These are phyloP conservation scores for Amiota minor DNA, from an alignment of 2,888 invertebrate genomes.

Conservation along the genomic window DNA sequence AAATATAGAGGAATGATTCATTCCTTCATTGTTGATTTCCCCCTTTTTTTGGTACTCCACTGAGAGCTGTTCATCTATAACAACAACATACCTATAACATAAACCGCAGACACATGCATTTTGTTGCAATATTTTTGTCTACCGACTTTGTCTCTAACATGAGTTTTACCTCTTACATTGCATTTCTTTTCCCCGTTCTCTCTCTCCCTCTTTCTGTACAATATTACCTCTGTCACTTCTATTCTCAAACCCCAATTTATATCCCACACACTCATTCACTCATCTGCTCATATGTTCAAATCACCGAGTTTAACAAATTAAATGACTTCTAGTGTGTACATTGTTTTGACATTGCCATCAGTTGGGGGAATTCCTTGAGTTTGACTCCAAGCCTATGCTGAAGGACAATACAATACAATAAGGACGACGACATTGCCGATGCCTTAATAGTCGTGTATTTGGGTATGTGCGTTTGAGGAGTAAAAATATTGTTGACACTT, in stretches of 20 bases:
- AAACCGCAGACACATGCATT: conserved; percentile 57
- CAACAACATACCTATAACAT: conserved; percentile 44
- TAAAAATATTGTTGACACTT: conserved; percentile 32
- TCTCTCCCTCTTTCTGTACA: not conserved
- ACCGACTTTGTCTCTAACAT: not conserved
- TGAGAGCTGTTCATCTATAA: conserved; percentile 8
- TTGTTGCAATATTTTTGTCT: conserved; percentile 1
- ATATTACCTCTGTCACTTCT: conserved; percentile 7
- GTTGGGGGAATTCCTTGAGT: conserved; percentile 20
- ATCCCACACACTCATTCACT: not conserved
- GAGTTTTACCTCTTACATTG: not conserved
- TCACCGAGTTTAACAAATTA: conserved; percentile 73
- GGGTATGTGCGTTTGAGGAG: conserved; percentile 48
- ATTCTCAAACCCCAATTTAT: conserved; percentile 3
- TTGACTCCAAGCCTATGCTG: not conserved
- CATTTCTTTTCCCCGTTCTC: not conserved
- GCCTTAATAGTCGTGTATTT: conserved; percentile 40
- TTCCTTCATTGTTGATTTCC: no score
- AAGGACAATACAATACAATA: not conserved
- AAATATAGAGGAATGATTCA: no score
- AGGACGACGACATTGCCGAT: not conserved
- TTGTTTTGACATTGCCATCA: conserved; percentile 65
- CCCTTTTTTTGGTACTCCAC: no score
- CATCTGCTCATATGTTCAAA: conserved; percentile 56
- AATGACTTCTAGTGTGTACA: conserved; percentile 72